phyloP scores from a whole-genome alignment of 2,888 invertebrate genomes.

The Apamea epomidion region DNA sequence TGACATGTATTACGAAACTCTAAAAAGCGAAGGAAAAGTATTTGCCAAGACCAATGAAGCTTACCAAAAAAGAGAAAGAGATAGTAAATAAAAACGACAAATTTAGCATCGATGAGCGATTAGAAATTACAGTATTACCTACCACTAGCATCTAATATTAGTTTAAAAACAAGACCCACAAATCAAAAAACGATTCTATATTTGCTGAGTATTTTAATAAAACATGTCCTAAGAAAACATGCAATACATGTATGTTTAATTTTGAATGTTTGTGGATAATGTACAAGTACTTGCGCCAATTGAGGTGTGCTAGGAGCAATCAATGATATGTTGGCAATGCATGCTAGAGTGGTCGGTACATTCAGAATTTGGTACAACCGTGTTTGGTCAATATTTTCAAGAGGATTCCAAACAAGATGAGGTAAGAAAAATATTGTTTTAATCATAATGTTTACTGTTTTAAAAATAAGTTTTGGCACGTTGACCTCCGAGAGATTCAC shows the following conservation, averaged over 20 bases:
- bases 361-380: conserved; percentile 63
- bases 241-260: conserved; percentile 64
- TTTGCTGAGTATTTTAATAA: conserved; percentile 50
- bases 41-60: background rate
- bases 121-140: conserved; percentile 29
- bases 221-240: conserved; percentile 57
- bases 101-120: conserved; percentile 5
- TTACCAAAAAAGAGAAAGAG: conserved; percentile 27
- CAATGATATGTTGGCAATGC: conserved; percentile 60
- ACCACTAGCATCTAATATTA: conserved; percentile 19
- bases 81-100: conserved; percentile 19
- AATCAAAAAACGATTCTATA: conserved; percentile 28
- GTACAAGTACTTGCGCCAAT: conserved; percentile 62
- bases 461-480: conserved; percentile 30
- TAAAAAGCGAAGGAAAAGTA: background rate
- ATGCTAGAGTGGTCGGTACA: conserved; percentile 55
- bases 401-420: conserved; percentile 74
- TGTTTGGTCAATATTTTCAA: conserved; percentile 70
- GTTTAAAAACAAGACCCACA: conserved; percentile 12
- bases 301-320: conserved; percentile 55
- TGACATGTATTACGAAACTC: background rate
- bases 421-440: conserved; percentile 71
- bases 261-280: conserved; percentile 73
- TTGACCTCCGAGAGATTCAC: conserved; percentile 54
- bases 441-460: conserved; percentile 55